These are phyloP conservation scores for Stichodactyla mertensii DNA, from an alignment of 64 coral and sea anemone species.

Conservation along the genomic window DNA sequence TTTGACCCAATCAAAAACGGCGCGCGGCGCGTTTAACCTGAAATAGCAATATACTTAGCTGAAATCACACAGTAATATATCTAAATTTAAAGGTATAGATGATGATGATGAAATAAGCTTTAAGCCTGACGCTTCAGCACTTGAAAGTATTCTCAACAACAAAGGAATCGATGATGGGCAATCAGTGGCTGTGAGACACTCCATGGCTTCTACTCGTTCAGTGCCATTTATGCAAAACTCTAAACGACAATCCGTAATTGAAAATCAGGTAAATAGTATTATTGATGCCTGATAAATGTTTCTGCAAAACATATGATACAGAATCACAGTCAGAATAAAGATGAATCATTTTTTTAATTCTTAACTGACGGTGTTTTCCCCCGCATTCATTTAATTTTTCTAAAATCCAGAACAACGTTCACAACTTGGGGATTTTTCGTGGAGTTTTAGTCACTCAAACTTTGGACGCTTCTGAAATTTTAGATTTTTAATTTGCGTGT, in stretches of 20 bases:
- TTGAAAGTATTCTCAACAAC: conserved; percentile 21
- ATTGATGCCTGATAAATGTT: background rate
- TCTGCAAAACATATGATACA: background rate
- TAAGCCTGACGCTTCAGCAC: conserved; percentile 12
- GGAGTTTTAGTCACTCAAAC: too few species aligned
- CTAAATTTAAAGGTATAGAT: background rate
- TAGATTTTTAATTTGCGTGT: too few species aligned
- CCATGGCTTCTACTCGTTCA: conserved; percentile 9
- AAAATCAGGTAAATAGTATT: background rate
- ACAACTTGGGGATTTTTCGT: too few species aligned
- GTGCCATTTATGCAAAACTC: background rate
- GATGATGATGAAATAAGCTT: conserved; percentile 28
- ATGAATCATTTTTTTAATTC: too few species aligned
- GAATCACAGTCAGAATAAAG: too few species aligned
- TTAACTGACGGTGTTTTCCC: too few species aligned
- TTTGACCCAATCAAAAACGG: too few species aligned
- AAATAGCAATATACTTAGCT: too few species aligned
- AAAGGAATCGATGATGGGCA: background rate
- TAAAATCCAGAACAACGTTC: too few species aligned
- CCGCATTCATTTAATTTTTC: too few species aligned
- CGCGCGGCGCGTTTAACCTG: too few species aligned
- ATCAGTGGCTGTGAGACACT: background rate
- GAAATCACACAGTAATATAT: background rate
- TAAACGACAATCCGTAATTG: conserved; percentile 17
- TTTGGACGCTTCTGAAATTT: too few species aligned